Conservation (phyloP, 2,797 vertebrate genomes). For the Perodicticus potto region DNA sequence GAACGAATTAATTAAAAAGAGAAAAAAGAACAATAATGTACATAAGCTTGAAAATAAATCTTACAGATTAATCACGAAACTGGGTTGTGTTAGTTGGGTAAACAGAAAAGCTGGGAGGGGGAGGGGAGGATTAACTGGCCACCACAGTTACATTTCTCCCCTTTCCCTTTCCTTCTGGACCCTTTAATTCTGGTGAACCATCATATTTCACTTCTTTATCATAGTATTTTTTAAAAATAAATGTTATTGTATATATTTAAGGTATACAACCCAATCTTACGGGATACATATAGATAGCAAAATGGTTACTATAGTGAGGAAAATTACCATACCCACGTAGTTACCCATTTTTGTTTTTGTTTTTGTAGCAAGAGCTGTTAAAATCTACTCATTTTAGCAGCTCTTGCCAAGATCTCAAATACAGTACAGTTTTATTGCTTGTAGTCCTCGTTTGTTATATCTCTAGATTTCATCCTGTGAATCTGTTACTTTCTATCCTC, state of each 20-base stretch:
- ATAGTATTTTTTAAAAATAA: not conserved
- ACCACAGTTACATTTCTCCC: not conserved
- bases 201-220: not conserved
- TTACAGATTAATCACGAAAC: conserved; percentile 32
- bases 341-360: not conserved
- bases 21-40: not conserved
- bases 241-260: not conserved
- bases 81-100: conserved; percentile 13
- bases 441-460: too few relatives aligned
- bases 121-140: not conserved
- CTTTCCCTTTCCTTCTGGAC: not conserved
- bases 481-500: not conserved
- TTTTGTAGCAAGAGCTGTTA: not conserved
- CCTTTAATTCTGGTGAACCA: not conserved
- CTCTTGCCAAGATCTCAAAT: not conserved
- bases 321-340: not conserved
- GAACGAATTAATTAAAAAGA: not conserved
- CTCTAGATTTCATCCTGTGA: not conserved
- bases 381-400: not conserved
- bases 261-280: not conserved
- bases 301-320: not conserved
- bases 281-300: not conserved
- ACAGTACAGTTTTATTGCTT: too few relatives aligned
- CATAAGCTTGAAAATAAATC: not conserved
- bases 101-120: not conserved